These are phyloP conservation scores for Masnerella sp. DNA, from an alignment of 2,888 invertebrate genomes.

Conservation along the genomic window DNA sequence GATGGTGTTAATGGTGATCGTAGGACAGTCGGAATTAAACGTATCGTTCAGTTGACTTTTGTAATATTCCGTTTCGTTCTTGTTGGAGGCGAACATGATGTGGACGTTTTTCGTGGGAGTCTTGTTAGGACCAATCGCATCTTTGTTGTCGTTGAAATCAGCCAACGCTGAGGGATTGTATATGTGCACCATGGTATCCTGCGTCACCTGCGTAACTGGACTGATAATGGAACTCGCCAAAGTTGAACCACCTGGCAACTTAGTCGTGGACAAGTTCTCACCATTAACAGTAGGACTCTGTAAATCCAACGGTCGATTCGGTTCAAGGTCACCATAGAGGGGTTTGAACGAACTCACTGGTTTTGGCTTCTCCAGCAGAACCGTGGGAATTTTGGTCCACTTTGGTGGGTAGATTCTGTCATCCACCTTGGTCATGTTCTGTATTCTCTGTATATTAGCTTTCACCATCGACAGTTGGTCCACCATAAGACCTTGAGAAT, in stretches of 20 bases:
- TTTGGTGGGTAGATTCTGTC: conserved; percentile 65
- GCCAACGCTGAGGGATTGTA: too few species aligned
- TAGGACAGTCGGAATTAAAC: conserved; percentile 70
- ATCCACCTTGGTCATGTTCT: background rate
- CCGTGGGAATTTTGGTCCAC: conserved; percentile 70
- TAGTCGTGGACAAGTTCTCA: too few species aligned
- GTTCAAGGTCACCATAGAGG: conserved; percentile 63
- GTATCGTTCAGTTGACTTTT: conserved; percentile 40
- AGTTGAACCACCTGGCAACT: too few species aligned
- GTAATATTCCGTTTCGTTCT: conserved; percentile 60
- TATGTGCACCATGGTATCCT: conserved; percentile 73
- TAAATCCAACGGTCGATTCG: conserved; percentile 60
- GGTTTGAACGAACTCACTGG: conserved; percentile 62
- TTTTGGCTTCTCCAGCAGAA: conserved; percentile 56
- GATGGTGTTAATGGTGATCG: conserved; percentile 74
- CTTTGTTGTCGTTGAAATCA: too few species aligned
- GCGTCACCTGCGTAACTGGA: conserved; percentile 68
- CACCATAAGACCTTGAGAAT: too few species aligned
- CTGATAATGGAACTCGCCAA: conserved; percentile 2
- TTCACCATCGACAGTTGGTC: too few species aligned
- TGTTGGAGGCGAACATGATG: conserved; percentile 69
- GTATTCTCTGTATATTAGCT: too few species aligned
- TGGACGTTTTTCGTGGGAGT: conserved; percentile 70
- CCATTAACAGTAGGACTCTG: background rate
- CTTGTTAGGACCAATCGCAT: background rate